A percentile compares a stretch with the other conserved stretches of the same genome.
These are phyloP conservation scores for Taeniopygia guttata DNA, from an alignment of 2,797 vertebrate genomes.

Conservation along the genomic window DNA sequence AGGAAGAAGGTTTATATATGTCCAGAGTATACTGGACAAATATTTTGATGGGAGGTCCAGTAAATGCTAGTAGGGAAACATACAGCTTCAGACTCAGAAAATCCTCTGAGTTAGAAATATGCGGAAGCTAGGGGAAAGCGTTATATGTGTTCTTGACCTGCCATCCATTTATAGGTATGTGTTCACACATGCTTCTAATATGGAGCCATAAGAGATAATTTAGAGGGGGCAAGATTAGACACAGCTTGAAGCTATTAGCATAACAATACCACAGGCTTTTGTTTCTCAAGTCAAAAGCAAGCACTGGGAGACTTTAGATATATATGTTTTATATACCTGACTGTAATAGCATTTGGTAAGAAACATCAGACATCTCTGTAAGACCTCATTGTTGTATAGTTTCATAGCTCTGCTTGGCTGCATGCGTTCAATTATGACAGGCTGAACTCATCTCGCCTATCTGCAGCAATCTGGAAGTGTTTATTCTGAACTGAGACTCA, in stretches of 20 bases:
- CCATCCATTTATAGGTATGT: neutral
- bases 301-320: neutral
- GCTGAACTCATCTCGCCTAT: neutral
- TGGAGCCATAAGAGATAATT: neutral
- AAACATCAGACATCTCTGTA: neutral
- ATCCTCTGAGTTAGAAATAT: neutral
- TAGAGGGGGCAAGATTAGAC: neutral
- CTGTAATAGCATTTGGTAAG: neutral
- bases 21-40: neutral
- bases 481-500: neutral
- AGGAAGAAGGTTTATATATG: neutral
- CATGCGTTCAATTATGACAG: neutral
- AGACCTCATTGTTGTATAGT: neutral
- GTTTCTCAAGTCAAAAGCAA: neutral
- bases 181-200: neutral
- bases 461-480: neutral
- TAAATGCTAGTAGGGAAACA: neutral
- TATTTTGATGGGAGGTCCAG: neutral
- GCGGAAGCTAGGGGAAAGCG: neutral
- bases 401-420: neutral
- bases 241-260: neutral
- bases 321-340: neutral
- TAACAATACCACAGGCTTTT: neutral
- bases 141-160: neutral
- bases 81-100: neutral